A percentile compares a stretch with the other conserved stretches of the same genome.
phyloP scores from a whole-genome alignment of 2,113 vertebrate genomes.

The Muntiacus muntjak region DNA sequence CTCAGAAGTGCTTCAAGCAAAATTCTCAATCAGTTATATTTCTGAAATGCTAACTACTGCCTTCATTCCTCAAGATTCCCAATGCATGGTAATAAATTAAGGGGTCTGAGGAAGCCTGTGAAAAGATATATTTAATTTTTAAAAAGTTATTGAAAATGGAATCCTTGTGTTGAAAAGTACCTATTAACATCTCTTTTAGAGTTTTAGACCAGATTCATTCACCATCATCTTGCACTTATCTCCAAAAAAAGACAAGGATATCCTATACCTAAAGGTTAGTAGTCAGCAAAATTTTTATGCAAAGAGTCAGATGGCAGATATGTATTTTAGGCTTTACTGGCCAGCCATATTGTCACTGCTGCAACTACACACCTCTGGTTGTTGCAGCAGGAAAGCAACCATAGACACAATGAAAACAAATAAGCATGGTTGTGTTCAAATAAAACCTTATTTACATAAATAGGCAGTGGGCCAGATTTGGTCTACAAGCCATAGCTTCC shows the following conservation, averaged over 20 bases:
- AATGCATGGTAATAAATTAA: neutral
- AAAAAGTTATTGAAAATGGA: neutral
- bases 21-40: neutral
- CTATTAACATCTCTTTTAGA: neutral
- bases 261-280: neutral
- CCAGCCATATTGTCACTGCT: neutral
- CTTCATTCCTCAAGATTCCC: neutral
- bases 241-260: neutral
- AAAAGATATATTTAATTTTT: neutral
- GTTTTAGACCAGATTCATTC: neutral
- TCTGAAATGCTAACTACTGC: neutral
- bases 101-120: neutral
- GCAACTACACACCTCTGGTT: neutral
- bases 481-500: neutral
- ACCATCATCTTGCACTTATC: neutral
- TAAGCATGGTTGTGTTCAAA: neutral
- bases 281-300: neutral
- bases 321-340: neutral
- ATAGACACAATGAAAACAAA: slow-evolving; percentile 9
- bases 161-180: neutral
- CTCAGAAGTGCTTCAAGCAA: neutral
- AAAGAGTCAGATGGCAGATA: neutral
- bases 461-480: neutral
- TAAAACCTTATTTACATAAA: neutral
- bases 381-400: neutral